Base-by-base conservation (phyloP, 2,113 vertebrate genomes). In the Micronisus gabar region DNA sequence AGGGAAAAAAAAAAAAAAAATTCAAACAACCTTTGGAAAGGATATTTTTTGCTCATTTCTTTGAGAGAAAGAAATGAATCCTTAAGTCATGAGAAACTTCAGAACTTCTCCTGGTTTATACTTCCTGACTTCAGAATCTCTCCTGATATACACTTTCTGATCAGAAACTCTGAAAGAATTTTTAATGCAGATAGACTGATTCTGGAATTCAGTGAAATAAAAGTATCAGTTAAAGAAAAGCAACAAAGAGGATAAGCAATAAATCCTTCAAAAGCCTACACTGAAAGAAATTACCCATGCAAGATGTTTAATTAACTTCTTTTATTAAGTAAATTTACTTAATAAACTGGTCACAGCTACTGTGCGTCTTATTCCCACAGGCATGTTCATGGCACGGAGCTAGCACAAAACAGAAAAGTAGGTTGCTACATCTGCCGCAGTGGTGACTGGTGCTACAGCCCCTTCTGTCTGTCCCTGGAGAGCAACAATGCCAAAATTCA, bases 251-350 rank as follows among this genome's bases (percentile, higher is more conserved):
- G 21, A 91, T 95, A 91, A 87, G 78, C 40, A 93, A 84, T 79
- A 75, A 29, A 40, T 72, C 71, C 38, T 78, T 45, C 25, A 72
- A 87, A 92, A 93, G 40, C 45, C 48, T 76, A 5, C 38, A 34
- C 25, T 86, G 71, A 93, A 97, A 95, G 67, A 68, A 50, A 84
- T 89, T 53, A 92, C 29, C n/a, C 92, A 94, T 74, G 86, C 90
- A 76, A 93, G 70, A 81, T 65, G 27, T 76, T 93, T 79, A 94
- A 95, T 95, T 95, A 93, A 68, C 62, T 93, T 29, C 32, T 88
- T 95, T 92, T 90, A 93, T 88, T 82, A 86, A 94, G 59, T 58
- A 71, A 81, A 94, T 85, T 79, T 63, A 61, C 86, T 75, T 79
- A 58, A 70, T 58, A 59, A 94, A 84, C n/a, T 30, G 43, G 45